Base-by-base conservation (phyloP, 2,113 vertebrate genomes). In the Todiramphus saurophagus region DNA sequence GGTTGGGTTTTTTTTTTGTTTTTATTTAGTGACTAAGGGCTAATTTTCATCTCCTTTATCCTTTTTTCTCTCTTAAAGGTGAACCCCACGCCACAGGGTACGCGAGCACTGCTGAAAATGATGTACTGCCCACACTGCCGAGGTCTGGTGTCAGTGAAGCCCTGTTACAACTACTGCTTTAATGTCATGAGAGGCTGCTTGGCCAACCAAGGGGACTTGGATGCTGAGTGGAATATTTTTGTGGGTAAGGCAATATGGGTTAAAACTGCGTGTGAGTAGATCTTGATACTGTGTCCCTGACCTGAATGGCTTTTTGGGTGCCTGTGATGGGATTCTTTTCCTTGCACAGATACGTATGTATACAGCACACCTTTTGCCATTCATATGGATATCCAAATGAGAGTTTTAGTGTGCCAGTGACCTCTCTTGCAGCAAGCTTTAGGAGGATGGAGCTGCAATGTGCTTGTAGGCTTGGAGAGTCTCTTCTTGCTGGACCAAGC, bases 91-190 rank as follows among this genome's bases (percentile, higher is more conserved):
- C 98, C 98, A 1, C 99, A 98, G 94, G 99, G 99, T 56, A 98
- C 98, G 1, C 98, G 97, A 3, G 99, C 99, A 0, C 93, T 99
- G 97, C 98, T 99, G 98, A 99, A 99, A 96, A 99, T 99, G 99
- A 98, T 98, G 97, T 99, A 99, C 97, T 99, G 99, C 94, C 99
- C 99, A 0, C 97, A 99, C 97, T 99, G 99, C 97, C 98, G 98
- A 9, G 99, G 99, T 4, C 98, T 99, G n/a, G 98, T 99, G 35
- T 98, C 99, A 0, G 98, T 99, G 94, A 99, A 99, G 81, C 99
- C 99, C 8, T 99, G 99, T 96, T 99, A 99, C 97, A 99, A 99
- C 96, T 99, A 99, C 98, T 99, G 99, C 91, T 98, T 99, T 16
- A 99, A 99, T 3, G 99, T 99, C 96, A 98, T 99, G 99, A 98